These are phyloP conservation scores for Meiosimyza decipiens DNA, from an alignment of 2,888 invertebrate species.

Conservation along the genomic window DNA sequence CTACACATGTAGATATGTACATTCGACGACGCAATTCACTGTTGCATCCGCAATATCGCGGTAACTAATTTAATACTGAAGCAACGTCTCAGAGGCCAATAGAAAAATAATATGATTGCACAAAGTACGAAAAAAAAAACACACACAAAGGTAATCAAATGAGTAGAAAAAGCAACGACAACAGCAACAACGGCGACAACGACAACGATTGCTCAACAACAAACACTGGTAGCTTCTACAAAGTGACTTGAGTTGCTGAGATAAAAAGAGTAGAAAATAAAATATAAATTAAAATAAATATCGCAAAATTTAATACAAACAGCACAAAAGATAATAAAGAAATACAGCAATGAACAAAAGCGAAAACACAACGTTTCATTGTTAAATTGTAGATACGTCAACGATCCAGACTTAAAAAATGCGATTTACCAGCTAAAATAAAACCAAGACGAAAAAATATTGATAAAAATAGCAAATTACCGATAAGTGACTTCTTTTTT, in stretches of 20 bases:
- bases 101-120: too few relatives aligned
- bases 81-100: not conserved
- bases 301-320: constrained; percentile 13
- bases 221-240: not conserved
- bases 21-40: constrained; percentile 12
- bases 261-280: constrained; percentile 27
- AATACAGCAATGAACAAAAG: not conserved
- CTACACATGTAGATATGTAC: not conserved
- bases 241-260: not conserved
- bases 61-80: constrained; percentile 28
- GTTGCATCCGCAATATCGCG: constrained; percentile 18
- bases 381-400: too few relatives aligned
- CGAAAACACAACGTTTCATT: not conserved
- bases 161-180: not conserved
- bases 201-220: not conserved
- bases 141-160: constrained; percentile 3
- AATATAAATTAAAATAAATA: constrained; percentile 24
- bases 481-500: too few relatives aligned
- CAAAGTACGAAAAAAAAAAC: constrained; percentile 3
- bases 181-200: not conserved
- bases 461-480: too few relatives aligned
- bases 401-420: too few relatives aligned
- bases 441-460: too few relatives aligned
- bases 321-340: not conserved
- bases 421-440: too few relatives aligned